phyloP scores from a whole-genome alignment of 2,797 vertebrate genomes.

The Alfaro cultratus region DNA sequence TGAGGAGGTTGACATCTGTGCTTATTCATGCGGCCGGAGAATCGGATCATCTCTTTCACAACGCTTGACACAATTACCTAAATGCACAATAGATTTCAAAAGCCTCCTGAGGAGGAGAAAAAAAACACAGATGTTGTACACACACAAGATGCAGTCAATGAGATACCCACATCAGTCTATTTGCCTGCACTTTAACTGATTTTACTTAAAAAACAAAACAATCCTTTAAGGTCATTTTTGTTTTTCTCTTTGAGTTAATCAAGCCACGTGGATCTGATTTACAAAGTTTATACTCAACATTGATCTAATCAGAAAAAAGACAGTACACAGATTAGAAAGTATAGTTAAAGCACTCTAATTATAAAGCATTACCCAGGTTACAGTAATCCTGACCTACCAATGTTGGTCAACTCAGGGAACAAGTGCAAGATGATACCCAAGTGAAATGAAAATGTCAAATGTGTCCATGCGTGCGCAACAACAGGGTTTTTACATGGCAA shows the following conservation, averaged over 20 bases:
- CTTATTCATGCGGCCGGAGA: constrained; percentile 91
- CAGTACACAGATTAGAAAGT: neutral
- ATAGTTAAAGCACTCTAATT: neutral
- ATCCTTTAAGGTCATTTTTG: neutral
- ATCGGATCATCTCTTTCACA: constrained; percentile 91
- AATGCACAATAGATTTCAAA: constrained; percentile 87
- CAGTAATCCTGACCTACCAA: neutral
- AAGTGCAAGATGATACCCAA: constrained; percentile 4
- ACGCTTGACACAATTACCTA: constrained; percentile 92
- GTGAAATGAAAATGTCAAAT: constrained; percentile 15
- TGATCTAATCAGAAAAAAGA: neutral
- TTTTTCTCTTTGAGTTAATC: neutral
- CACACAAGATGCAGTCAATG: constrained; percentile 39
- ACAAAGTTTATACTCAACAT: neutral
- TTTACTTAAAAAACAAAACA: neutral
- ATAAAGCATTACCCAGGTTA: neutral
- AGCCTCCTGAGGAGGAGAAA: constrained; percentile 69
- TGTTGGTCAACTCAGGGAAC: constrained; percentile 1
- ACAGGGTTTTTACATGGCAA: neutral
- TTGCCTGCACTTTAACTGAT: neutral
- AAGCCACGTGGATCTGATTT: neutral
- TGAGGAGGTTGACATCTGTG: constrained; percentile 98
- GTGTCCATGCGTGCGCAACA: constrained; percentile 7
- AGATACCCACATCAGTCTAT: constrained; percentile 6
- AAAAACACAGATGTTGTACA: constrained; percentile 11